Evolutionary conservation across 2,888 invertebrate species (phyloP).

Genomic region (Tillus elongatus): DNA sequence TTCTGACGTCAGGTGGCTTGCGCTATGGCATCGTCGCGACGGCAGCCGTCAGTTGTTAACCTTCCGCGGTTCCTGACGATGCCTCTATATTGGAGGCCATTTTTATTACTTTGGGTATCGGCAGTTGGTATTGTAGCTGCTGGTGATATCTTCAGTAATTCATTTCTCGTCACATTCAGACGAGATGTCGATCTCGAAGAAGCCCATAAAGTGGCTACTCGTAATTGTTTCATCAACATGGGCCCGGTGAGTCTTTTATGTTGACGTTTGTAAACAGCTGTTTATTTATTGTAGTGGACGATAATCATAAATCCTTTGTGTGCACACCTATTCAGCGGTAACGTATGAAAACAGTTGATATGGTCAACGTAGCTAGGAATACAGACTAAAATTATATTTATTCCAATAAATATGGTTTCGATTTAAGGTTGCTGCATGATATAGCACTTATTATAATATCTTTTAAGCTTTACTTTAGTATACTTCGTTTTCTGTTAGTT

Average conservation of each 20-base stretch:
- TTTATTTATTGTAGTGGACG: conserved; percentile 14
- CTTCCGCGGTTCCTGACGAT: conserved; percentile 29
- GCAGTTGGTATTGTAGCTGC: conserved; percentile 25
- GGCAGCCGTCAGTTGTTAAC: conserved; percentile 17
- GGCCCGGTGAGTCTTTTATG: conserved; percentile 86
- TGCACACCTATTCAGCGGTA: too few relatives aligned
- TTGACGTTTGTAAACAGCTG: conserved; percentile 27
- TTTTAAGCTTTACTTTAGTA: too few relatives aligned
- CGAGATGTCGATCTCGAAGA: conserved; percentile 65
- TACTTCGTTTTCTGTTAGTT: too few relatives aligned
- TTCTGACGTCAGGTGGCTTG: too few relatives aligned
- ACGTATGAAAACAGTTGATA: too few relatives aligned
- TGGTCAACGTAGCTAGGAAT: not conserved
- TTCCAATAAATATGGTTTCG: too few relatives aligned
- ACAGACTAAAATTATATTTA: too few relatives aligned
- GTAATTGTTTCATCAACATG: conserved; percentile 89
- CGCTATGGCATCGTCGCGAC: too few relatives aligned
- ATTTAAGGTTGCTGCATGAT: too few relatives aligned
- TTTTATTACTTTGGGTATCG: conserved; percentile 26
- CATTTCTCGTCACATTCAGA: conserved; percentile 85
- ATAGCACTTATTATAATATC: too few relatives aligned
- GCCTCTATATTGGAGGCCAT: conserved; percentile 35
- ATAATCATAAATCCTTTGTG: not conserved
- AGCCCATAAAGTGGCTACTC: conserved; percentile 72
- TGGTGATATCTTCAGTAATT: conserved; percentile 85